phyloP scores from a whole-genome alignment of 2,113 vertebrate genomes.

The Megaleporinus macrocephalus region DNA sequence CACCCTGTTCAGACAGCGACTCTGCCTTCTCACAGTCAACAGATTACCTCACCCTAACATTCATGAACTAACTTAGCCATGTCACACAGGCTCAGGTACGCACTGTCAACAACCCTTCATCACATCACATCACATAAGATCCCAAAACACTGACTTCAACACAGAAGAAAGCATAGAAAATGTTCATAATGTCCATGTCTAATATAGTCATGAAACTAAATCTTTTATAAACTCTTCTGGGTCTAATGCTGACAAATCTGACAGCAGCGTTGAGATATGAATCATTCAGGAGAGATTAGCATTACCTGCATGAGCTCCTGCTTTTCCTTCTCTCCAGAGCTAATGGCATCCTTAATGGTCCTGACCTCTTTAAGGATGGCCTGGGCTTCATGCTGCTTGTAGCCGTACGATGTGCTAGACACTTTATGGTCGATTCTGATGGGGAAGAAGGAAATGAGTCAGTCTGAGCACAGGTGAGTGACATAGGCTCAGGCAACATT shows the following conservation, averaged over 20 bases:
- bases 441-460: not conserved
- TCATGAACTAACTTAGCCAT: constrained; percentile 10
- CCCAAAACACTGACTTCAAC: too few species aligned
- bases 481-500: not conserved
- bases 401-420: constrained; percentile 86
- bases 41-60: constrained; percentile 50
- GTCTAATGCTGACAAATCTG: too few species aligned
- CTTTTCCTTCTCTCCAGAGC: constrained; percentile 94
- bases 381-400: constrained; percentile 93
- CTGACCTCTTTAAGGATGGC: constrained; percentile 94
- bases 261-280: not conserved
- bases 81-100: not conserved
- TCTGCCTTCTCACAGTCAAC: constrained; percentile 38
- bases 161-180: too few species aligned
- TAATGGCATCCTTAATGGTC: constrained; percentile 93
- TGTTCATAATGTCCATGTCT: too few species aligned
- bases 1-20: constrained; percentile 25
- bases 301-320: constrained; percentile 94
- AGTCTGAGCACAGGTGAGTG: not conserved
- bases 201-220: too few species aligned
- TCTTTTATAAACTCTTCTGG: too few species aligned
- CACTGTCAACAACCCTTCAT: not conserved
- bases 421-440: constrained; percentile 95
- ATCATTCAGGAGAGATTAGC: not conserved
- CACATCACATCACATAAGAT: not conserved